Base-by-base conservation (phyloP, 2,797 vertebrate species). In the Lacerta bilineata region DNA sequence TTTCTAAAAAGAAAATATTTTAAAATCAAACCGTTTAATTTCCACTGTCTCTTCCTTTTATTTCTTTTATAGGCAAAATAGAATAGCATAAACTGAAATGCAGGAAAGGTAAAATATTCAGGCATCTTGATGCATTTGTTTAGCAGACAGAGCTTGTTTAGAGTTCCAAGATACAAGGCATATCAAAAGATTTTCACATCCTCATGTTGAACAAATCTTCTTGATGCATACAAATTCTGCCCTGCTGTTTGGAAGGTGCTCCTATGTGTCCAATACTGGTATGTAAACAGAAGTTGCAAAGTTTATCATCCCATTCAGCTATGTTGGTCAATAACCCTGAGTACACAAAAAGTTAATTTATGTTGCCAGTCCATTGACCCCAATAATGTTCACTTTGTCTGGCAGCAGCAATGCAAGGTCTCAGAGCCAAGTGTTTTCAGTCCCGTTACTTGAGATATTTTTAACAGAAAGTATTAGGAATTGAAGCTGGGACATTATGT, bases 1-100 rank as follows among this genome's bases (percentile, higher is more conserved):
- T 87, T 61, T 80, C 68, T 13, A 81, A 81, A 87, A 61, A 77
- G 39, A n/a, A 50, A 41, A 87, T 15, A 74, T 71, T 61, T 80
- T 41, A 23, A 8, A 72, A 72, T 43, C 18, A 81, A 71, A 29
- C 61, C 8, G n/a, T 71, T 86, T 55, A n/a, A 71, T 23, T 74
- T 39, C 66, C 61, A 36, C 39, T 41, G 20, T 27, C 50, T 41
- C 36, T 25, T 71, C 59, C 20, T 76, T 64, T 76, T 61, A 61
- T 15, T 85, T 66, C 25, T 33, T 27, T 75, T n/a, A 66, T 6
- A 66, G 29, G 39, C 75, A 41, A 6, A 39, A 25, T 5, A 76
- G 64, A 43, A 29, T 29, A 41, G 36, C 55, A 64, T 36, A 74
- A n/a, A 36, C 43, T 84, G 72, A 20, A 59, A 43, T 74, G 69